phyloP scores from a whole-genome alignment of 2,888 invertebrate species.

The Nomada fabriciana region DNA sequence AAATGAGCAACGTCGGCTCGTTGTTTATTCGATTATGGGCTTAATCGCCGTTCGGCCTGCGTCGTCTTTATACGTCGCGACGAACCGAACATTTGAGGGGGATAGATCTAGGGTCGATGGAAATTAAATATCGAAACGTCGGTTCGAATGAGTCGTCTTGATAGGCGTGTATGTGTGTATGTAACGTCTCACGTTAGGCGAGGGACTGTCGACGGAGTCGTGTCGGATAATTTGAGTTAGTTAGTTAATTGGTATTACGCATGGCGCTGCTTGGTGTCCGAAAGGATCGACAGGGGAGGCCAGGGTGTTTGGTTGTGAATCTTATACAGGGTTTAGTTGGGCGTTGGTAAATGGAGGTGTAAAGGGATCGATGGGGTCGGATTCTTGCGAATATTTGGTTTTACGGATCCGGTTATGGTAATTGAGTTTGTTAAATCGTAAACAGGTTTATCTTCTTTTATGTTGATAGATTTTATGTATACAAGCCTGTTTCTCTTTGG shows the following conservation, averaged over 20 bases:
- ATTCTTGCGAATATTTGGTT: no score
- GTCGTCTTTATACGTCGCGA: constrained; percentile 59
- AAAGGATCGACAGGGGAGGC: neutral
- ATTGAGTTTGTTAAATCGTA: no score
- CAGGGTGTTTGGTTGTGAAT: neutral
- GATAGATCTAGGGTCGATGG: neutral
- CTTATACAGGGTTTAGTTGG: neutral
- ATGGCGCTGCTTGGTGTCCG: neutral
- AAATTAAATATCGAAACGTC: constrained; percentile 54
- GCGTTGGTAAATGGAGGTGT: neutral
- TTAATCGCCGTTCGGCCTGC: constrained; percentile 58
- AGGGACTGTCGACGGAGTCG: neutral
- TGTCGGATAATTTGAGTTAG: constrained; percentile 6
- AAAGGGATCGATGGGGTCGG: neutral
- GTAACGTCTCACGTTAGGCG: neutral
- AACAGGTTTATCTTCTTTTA: no score
- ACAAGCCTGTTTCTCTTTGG: no score
- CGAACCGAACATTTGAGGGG: neutral
- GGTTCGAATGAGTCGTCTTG: neutral
- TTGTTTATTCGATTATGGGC: constrained; percentile 71
- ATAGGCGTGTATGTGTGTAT: neutral
- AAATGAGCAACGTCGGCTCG: constrained; percentile 67
- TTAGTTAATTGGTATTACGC: constrained; percentile 20
- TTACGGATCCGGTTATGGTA: no score
- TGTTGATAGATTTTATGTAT: no score